Evolutionary conservation across 2,888 invertebrate genomes (phyloP).

Genomic region (Polymixis flavicincta): DNA sequence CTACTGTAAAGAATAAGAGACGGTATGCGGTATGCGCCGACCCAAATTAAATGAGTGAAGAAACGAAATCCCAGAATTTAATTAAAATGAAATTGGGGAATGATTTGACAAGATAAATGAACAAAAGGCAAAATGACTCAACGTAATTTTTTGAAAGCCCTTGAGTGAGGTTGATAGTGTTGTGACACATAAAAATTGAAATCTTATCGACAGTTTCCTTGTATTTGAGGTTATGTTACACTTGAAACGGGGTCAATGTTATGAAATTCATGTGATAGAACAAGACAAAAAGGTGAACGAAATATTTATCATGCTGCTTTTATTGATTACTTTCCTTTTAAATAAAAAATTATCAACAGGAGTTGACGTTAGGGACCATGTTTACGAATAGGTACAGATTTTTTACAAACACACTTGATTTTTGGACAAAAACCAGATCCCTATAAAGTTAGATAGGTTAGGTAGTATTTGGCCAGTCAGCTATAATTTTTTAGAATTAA

Average conservation of each 20-base stretch:
- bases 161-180: slow-evolving; percentile 1
- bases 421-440: neutral
- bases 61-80: neutral
- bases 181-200: slow-evolving; percentile 31
- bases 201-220: slow-evolving; percentile 35
- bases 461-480: neutral
- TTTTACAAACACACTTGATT: no score
- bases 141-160: neutral
- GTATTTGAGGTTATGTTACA: slow-evolving; percentile 15
- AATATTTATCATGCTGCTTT: neutral
- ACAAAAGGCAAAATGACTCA: no score
- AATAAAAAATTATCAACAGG: neutral
- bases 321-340: neutral
- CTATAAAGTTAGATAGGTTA: no score
- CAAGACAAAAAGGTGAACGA: neutral
- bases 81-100: neutral
- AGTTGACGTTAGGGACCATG: neutral
- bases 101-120: neutral
- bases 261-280: neutral
- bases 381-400: neutral
- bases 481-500: neutral
- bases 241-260: slow-evolving; percentile 39
- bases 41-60: neutral
- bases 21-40: no score
- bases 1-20: neutral